Conservation (phyloP, 2,113 vertebrate species). For the Salvelinus alpinus region DNA sequence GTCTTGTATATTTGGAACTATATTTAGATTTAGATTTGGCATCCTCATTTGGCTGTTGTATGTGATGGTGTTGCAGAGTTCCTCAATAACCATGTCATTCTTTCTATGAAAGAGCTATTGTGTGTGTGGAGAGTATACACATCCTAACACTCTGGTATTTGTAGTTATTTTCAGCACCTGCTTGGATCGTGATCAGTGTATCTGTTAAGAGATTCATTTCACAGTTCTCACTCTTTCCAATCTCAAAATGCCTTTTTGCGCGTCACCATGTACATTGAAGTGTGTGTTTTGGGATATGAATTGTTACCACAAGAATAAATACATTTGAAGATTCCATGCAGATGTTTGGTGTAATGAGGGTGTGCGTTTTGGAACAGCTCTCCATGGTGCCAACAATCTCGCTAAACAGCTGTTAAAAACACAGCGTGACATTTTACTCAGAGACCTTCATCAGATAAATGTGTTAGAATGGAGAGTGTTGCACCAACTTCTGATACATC, state of each 20-base stretch:
- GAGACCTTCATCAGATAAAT: too few species aligned
- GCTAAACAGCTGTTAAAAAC: too few species aligned
- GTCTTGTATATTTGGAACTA: conserved; percentile 14
- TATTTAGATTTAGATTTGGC: not conserved
- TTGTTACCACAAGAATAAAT: conserved; percentile 10
- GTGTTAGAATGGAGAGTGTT: too few species aligned
- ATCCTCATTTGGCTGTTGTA: conserved; percentile 10
- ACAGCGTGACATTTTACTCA: too few species aligned
- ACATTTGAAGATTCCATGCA: not conserved
- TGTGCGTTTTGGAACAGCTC: too few species aligned
- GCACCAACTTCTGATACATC: too few species aligned
- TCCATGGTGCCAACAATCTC: not conserved
- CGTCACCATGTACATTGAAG: conserved; percentile 4
- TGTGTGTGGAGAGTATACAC: conserved; percentile 48
- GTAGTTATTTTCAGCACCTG: conserved; percentile 24
- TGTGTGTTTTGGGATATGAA: conserved; percentile 24
- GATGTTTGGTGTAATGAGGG: not conserved
- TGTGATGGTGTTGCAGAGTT: conserved; percentile 33
- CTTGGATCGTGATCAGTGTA: conserved; percentile 12
- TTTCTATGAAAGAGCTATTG: conserved; percentile 88
- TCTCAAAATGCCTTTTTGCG: conserved; percentile 28
- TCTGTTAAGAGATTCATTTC: conserved; percentile 5
- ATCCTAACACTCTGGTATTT: conserved; percentile 32
- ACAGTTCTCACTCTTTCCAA: conserved; percentile 6
- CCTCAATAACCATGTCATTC: conserved; percentile 64